Evolutionary conservation across 2,888 invertebrate species (phyloP), one percentile per base, ranked within the genome.

Genomic region (Drosophila kanekoi): DNA sequence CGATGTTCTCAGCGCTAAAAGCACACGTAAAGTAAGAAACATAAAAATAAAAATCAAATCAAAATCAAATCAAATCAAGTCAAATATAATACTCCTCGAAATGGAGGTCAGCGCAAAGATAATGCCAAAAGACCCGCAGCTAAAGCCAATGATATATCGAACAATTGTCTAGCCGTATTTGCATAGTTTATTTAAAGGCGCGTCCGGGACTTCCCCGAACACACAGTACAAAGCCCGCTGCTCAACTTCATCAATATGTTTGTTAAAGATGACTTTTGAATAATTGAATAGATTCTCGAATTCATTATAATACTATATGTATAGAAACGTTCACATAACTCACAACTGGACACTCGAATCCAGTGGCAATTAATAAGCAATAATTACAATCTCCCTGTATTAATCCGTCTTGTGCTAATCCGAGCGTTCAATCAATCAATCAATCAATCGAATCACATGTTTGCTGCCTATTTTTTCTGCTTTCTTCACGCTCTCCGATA

Each of bases 1-100:
- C 71, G 72, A 71, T 75, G 74, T 59, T 71, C 74, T 70, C 65
- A 74, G 74, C 76, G 60, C 10, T 18, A 8, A 28, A 28, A 8
- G 28, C 28, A 28, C 28, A 9, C 20, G 5, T 23, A 1, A 23
- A 23, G 23, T 23, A 5, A n/a, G n/a, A n/a, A n/a, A n/a, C n/a
- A n/a, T n/a, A n/a, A 11, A 35, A 35, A 3, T 13, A 40, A 40
- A 14, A 10, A 4, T 10, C 13, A 28, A 32, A 28, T 23, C 23
- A 23, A 18, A 18, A 18, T 18, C 18, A 18, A 20, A 20, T 23
- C 23, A 23, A n/a, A n/a, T n/a, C n/a, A n/a, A 23, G 8, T 23
- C 23, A 23, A 8, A 8, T 28, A 28, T 8, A 28, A 28, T 28
- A 28, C 8, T 28, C 8, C 28, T 8, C 11, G 44, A 47, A 38